phyloP scores from a whole-genome alignment of 1,140 invertebrate species.

The Drosophila simulans region DNA sequence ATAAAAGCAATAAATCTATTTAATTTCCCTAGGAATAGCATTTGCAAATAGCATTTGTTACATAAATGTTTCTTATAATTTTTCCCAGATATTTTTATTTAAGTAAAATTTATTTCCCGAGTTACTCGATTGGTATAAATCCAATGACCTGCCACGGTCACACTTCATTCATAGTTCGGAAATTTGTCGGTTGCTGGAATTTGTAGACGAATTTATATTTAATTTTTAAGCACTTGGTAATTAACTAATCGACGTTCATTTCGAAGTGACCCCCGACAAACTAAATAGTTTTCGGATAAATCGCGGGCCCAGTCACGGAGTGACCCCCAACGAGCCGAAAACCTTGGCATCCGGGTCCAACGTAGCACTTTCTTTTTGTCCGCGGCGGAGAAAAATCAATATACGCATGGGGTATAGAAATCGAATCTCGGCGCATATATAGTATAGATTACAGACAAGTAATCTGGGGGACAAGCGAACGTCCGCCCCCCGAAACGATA shows the following conservation, averaged over 20 bases:
- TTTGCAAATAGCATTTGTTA: no score
- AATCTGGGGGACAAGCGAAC: not conserved
- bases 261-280: not conserved
- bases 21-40: no score
- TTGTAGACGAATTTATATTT: slow-evolving; percentile 37
- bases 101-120: no score
- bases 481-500: slow-evolving; percentile 18
- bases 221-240: slow-evolving; percentile 33
- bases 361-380: slow-evolving; percentile 50
- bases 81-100: no score
- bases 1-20: no score
- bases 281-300: not conserved
- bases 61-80: no score
- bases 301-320: not conserved
- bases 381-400: slow-evolving; percentile 43
- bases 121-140: not conserved
- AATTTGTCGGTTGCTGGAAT: slow-evolving; percentile 30
- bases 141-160: not conserved
- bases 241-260: not conserved
- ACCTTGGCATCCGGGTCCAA: slow-evolving; percentile 33
- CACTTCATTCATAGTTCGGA: slow-evolving; percentile 8
- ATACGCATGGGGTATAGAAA: slow-evolving; percentile 43
- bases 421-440: slow-evolving; percentile 25
- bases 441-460: slow-evolving; percentile 38
- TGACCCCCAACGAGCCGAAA: not conserved